A percentile compares a stretch with the other conserved stretches of the same genome.
Conservation (phyloP, 2,888 invertebrate genomes). For the Hemithea aestivaria region DNA sequence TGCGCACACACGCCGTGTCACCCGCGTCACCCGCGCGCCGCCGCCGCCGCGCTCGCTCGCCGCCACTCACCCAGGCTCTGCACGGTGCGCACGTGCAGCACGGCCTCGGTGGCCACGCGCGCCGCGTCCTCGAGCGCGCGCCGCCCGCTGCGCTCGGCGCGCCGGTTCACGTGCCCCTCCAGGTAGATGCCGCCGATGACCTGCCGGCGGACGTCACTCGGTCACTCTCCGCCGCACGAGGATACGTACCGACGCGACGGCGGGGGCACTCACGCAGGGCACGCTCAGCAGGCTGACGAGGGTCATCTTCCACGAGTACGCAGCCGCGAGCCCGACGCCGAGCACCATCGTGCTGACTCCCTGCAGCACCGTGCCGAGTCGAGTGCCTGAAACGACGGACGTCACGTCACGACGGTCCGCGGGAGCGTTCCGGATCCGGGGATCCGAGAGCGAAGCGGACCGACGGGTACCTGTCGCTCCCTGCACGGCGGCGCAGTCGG, state of each 20-base stretch:
- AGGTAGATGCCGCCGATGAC: constrained; percentile 79
- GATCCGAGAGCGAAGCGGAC: too few species aligned
- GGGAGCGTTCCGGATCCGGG: not conserved
- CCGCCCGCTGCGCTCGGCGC: constrained; percentile 65
- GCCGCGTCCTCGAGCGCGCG: constrained; percentile 79
- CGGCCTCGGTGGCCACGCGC: constrained; percentile 81
- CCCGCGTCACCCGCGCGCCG: constrained; percentile 56
- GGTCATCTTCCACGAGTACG: constrained; percentile 82
- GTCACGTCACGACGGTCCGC: not conserved
- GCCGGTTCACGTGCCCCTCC: constrained; percentile 76
- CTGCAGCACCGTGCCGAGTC: constrained; percentile 81
- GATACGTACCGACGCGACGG: not conserved
- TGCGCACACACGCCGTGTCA: constrained; percentile 45
- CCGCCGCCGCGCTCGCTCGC: constrained; percentile 38
- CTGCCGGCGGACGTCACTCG: too few species aligned
- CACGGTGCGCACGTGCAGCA: constrained; percentile 82
- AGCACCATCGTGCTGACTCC: constrained; percentile 78
- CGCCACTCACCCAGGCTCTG: constrained; percentile 75
- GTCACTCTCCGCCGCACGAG: too few species aligned
- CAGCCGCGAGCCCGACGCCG: constrained; percentile 76
- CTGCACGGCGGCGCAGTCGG: constrained; percentile 82
- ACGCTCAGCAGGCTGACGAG: constrained; percentile 79
- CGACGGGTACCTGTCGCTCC: constrained; percentile 76
- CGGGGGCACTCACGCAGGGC: constrained; percentile 71
- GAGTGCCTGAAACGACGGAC: constrained; percentile 48